Percentiles rank a stretch among this genome's conserved stretches.
Conservation (phyloP, 2,113 vertebrate genomes). For the Pseudonaja textilis region DNA sequence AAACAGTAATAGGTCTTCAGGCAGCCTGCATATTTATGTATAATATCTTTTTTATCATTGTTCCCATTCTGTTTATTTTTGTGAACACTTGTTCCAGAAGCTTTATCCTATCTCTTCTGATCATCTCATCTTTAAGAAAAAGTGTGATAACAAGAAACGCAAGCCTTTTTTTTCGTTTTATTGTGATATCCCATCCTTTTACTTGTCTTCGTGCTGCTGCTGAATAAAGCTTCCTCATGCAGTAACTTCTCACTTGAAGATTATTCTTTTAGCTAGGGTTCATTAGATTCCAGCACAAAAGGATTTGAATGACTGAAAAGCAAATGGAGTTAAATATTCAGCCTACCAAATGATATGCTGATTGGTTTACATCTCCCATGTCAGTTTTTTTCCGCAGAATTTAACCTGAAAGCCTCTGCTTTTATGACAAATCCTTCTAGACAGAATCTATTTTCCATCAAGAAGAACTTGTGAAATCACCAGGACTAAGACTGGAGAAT, state of each 20-base stretch:
- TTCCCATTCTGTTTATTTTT: neutral
- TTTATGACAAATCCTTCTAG: neutral
- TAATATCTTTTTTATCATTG: neutral
- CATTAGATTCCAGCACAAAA: constrained; percentile 1
- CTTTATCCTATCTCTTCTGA: neutral
- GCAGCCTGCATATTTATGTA: neutral
- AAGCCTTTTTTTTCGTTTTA: neutral
- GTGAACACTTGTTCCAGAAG: neutral
- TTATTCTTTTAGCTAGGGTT: constrained; percentile 4
- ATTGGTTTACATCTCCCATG: neutral
- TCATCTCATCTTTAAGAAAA: neutral
- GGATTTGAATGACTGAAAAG: constrained; percentile 12
- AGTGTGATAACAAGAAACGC: neutral
- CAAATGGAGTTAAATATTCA: constrained; percentile 23
- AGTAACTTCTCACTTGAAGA: constrained; percentile 15
- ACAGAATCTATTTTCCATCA: neutral
- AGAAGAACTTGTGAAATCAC: neutral
- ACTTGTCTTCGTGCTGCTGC: neutral
- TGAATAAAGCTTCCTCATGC: constrained; percentile 5
- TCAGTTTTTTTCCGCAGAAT: neutral
- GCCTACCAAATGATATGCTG: neutral
- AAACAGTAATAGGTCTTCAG: neutral
- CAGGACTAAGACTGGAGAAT: neutral
- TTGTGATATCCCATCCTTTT: constrained; percentile 22
- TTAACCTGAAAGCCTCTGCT: constrained; percentile 9